phyloP scores from a whole-genome alignment of 2,113 vertebrate genomes.

The Fregata magnificens region DNA sequence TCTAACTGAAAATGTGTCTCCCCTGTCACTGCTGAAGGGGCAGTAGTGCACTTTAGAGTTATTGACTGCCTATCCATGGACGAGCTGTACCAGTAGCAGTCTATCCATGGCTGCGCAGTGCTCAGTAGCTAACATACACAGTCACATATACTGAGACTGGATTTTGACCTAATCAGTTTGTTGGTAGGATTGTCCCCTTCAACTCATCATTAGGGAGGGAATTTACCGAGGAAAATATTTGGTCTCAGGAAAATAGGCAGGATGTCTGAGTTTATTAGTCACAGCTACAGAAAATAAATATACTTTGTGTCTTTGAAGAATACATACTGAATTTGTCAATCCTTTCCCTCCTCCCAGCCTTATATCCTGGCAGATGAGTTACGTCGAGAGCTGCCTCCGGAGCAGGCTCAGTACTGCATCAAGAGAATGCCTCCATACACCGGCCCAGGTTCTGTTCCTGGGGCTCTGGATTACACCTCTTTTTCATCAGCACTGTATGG shows the following conservation, averaged over 20 bases:
- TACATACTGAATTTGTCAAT: not conserved
- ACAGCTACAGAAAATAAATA: not conserved
- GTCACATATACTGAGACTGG: not conserved
- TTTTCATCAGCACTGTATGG: conserved; percentile 87
- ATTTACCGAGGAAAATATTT: not conserved
- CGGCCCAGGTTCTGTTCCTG: conserved; percentile 75
- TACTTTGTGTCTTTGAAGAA: not conserved
- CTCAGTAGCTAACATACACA: not conserved
- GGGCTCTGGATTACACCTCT: conserved; percentile 84
- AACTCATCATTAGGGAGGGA: not conserved
- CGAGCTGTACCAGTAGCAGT: not conserved
- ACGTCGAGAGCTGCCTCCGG: conserved; percentile 83
- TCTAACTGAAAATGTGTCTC: not conserved
- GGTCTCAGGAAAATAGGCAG: not conserved
- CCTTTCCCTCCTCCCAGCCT: conserved; percentile 64
- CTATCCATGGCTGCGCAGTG: not conserved
- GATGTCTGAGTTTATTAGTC: not conserved
- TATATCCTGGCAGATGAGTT: conserved; percentile 86
- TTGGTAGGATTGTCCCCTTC: not conserved
- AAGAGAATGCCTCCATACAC: conserved; percentile 83
- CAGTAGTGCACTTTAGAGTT: not conserved
- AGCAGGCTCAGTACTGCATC: conserved; percentile 89
- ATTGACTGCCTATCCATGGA: not conserved
- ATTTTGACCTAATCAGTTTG: not conserved
- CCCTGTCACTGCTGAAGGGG: not conserved